Evolutionary conservation across 1,140 invertebrate genomes (phyloP).

Genomic region (Drosophila subpulchrella): DNA sequence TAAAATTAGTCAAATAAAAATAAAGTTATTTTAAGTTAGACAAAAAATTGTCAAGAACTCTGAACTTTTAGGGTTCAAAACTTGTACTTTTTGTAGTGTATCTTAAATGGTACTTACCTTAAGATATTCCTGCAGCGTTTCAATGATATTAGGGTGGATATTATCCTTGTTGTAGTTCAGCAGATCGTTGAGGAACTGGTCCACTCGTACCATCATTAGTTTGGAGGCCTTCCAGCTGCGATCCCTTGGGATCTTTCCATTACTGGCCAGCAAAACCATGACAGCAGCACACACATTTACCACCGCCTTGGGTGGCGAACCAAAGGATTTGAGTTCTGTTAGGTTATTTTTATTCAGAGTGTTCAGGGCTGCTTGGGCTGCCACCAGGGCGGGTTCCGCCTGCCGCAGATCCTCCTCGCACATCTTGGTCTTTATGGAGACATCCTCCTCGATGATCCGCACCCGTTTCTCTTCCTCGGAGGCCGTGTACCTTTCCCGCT

Average conservation of each 20-base stretch:
- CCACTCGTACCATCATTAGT: constrained; percentile 88
- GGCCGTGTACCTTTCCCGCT: constrained; percentile 91
- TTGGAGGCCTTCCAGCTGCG: constrained; percentile 97
- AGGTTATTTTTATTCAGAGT: constrained; percentile 97
- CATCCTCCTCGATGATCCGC: constrained; percentile 92
- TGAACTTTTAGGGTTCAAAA: too few species aligned
- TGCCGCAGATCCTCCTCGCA: constrained; percentile 96
- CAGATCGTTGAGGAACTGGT: constrained; percentile 94
- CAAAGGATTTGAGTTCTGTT: constrained; percentile 97
- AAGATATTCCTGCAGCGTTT: constrained; percentile 87
- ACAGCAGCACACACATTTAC: constrained; percentile 95
- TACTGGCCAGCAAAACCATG: constrained; percentile 93
- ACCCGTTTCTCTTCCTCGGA: constrained; percentile 96
- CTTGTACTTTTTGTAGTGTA: too few species aligned
- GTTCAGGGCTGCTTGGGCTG: constrained; percentile 95
- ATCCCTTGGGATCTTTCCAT: constrained; percentile 96
- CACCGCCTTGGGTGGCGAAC: constrained; percentile 93
- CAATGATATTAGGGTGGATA: constrained; percentile 94
- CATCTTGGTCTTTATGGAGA: constrained; percentile 92
- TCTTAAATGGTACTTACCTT: constrained; percentile 35
- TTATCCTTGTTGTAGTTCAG: constrained; percentile 97
- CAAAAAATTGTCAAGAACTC: too few species aligned
- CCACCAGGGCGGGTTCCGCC: constrained; percentile 96
- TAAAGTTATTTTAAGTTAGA: too few species aligned
- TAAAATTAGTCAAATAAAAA: too few species aligned